A percentile compares a stretch with the other conserved stretches of the same genome.
phyloP scores from a whole-genome alignment of 2,888 invertebrate species.

The Zaprionus obscuricornis region DNA sequence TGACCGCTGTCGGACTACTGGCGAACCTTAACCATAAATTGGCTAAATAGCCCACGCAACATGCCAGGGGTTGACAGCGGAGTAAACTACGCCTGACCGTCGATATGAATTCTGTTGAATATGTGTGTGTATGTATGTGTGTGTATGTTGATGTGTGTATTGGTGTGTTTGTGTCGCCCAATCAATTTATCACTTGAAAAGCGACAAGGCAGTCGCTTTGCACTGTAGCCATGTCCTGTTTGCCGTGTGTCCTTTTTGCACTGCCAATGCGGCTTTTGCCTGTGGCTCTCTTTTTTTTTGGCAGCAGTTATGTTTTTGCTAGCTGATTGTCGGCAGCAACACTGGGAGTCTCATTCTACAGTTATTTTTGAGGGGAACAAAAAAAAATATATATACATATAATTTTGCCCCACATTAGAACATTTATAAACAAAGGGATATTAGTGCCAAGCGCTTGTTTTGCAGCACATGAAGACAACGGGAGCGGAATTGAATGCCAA shows the following conservation, averaged over 20 bases:
- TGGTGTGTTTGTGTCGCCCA: slow-evolving; percentile 41
- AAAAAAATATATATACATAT: slow-evolving; percentile 41
- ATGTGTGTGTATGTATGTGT: slow-evolving; percentile 10
- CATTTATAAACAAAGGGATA: slow-evolving; percentile 81
- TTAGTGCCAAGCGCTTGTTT: slow-evolving; percentile 61
- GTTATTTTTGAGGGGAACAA: too few relatives aligned
- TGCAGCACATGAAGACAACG: slow-evolving; percentile 49
- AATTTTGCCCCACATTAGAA: slow-evolving; percentile 69
- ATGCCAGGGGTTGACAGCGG: slow-evolving; percentile 64
- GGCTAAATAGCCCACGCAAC: slow-evolving; percentile 74
- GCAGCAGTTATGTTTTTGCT: slow-evolving; percentile 12
- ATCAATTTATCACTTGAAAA: slow-evolving; percentile 80
- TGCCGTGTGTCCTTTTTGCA: not conserved
- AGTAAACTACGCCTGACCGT: slow-evolving; percentile 52
- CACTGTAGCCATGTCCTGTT: slow-evolving; percentile 23
- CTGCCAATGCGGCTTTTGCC: slow-evolving; percentile 24
- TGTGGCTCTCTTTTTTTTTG: slow-evolving; percentile 30
- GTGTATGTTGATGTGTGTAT: slow-evolving; percentile 9
- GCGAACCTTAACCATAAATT: slow-evolving; percentile 79
- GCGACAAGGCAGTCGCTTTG: slow-evolving; percentile 55
- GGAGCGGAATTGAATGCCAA: slow-evolving; percentile 40
- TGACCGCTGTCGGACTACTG: slow-evolving; percentile 66
- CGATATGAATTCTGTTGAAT: slow-evolving; percentile 48
- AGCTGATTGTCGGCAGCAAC: slow-evolving; percentile 27
- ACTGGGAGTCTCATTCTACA: too few relatives aligned